Base-by-base conservation (phyloP, 2,797 vertebrate genomes). In the Muscicapa striata region DNA sequence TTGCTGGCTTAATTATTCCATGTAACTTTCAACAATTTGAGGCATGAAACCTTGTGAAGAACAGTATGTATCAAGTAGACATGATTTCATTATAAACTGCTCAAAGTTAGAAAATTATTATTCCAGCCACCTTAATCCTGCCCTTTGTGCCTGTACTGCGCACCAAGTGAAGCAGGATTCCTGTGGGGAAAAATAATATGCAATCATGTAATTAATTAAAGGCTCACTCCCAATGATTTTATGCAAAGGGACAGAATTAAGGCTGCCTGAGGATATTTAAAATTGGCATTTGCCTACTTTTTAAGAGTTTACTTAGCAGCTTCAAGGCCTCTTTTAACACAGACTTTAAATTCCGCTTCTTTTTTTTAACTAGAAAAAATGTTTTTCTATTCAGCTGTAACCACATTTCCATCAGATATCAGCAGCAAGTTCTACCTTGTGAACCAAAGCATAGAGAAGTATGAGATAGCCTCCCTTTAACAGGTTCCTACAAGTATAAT, bases 151-250 rank as follows among this genome's bases (percentile, higher is more conserved):
- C 61, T 92, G 36, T 59, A 61, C 58, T 87, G 58, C 58, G 66
- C 69, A 94, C 26, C 76, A 87, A 84, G 40, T 59, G 73, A 92
- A 92, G 61, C 34, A 80, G 69, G 78, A 87, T 51, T 94, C 89
- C 93, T 95, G 78, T 83, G 72, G 67, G 84, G 89, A 78, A 95
- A 97, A 95, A 95, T 83, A 94, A 82, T 83, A 92, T n/a, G 72
- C 41, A 80, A 79, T 59, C 48, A 69, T 67, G 92, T 95, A 92
- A 96, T 95, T 95, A 95, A 95, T 93, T 95, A 91, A 91, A 95
- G 45, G 66, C 70, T 81, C 87, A 77, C 26, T 90, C 58, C 30
- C 95, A 95, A 95, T 91, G 92, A 94, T 82, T 95, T 94, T 64
- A 93, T 95, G 78, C 72, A 83, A 93, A 92, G 81, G 89, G 92